A percentile compares a stretch with the other conserved stretches of the same genome.
Conservation (phyloP, 1,140 invertebrate species). For the Drosophila nigromelanica region DNA sequence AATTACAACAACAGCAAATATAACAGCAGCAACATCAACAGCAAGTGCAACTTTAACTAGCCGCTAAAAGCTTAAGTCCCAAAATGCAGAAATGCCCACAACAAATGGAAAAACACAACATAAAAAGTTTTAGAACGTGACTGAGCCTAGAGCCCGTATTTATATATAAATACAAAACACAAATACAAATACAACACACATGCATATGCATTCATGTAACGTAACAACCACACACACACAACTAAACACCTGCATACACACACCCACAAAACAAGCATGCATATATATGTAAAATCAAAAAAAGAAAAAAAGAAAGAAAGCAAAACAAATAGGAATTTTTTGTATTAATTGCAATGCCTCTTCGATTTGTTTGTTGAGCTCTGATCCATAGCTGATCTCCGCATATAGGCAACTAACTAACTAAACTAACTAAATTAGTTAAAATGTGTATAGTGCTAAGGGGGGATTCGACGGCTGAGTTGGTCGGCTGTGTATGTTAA, state of each 20-base stretch:
- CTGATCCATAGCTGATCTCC: slow-evolving; percentile 38
- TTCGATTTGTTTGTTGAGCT: slow-evolving; percentile 43
- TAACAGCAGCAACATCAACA: slow-evolving; percentile 15
- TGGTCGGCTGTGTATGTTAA: slow-evolving; percentile 7
- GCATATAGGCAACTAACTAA: slow-evolving; percentile 36
- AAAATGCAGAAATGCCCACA: slow-evolving; percentile 8
- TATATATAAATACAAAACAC: slow-evolving; percentile 32
- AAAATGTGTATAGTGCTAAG: slow-evolving; percentile 17
- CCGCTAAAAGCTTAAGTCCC: slow-evolving; percentile 25
- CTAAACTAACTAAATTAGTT: slow-evolving; percentile 16
- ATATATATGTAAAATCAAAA: slow-evolving; percentile 36
- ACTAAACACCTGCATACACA: neutral
- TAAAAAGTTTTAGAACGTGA: slow-evolving; percentile 62
- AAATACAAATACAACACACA: slow-evolving; percentile 7
- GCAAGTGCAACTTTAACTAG: slow-evolving; percentile 21
- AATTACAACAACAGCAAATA: slow-evolving; percentile 31
- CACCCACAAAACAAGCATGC: neutral
- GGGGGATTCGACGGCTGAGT: neutral
- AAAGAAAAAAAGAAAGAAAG: neutral
- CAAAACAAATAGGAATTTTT: slow-evolving; percentile 11
- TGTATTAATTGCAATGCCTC: slow-evolving; percentile 5
- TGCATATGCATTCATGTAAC: slow-evolving; percentile 1
- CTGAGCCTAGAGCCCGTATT: slow-evolving; percentile 66
- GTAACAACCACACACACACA: slow-evolving; percentile 27
- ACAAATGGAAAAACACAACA: slow-evolving; percentile 6